Percentiles rank a stretch among this genome's conserved stretches.
These are phyloP conservation scores for Atherinosoma microstoma DNA, from an alignment of 2,797 vertebrate genomes.

Conservation along the genomic window DNA sequence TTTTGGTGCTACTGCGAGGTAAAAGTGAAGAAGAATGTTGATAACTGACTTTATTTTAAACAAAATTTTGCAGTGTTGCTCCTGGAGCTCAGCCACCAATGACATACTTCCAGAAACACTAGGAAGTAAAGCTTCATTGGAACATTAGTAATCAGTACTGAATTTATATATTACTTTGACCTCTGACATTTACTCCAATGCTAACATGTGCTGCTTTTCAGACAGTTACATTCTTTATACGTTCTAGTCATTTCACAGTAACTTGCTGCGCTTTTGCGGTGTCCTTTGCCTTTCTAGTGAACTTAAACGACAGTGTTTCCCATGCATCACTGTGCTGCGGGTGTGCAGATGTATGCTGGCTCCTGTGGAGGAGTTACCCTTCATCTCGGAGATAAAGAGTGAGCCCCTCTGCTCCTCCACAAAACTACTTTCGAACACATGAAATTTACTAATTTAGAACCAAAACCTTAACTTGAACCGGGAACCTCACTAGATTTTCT, in stretches of 20 bases:
- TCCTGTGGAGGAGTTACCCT: conserved; percentile 23
- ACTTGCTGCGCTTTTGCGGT: conserved; percentile 6
- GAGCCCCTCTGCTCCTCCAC: conserved; percentile 12
- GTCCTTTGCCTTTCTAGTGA: conserved; percentile 25
- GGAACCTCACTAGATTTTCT: conserved; percentile 9
- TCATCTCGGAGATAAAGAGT: conserved; percentile 32
- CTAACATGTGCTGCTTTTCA: not conserved
- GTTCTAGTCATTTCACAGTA: conserved; percentile 12
- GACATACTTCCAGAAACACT: not conserved
- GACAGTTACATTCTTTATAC: fast-evolving
- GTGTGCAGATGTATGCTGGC: conserved; percentile 17
- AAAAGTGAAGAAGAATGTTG: not conserved
- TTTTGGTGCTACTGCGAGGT: not conserved
- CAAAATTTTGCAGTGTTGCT: not conserved
- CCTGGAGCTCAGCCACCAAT: not conserved
- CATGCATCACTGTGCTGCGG: conserved; percentile 24
- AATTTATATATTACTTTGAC: not conserved
- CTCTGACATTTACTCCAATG: not conserved
- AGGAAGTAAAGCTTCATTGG: not conserved
- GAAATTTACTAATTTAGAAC: conserved; percentile 34
- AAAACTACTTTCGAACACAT: conserved; percentile 19
- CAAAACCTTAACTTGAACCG: conserved; percentile 23
- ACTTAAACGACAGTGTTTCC: conserved; percentile 14
- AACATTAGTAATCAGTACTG: too few species aligned
- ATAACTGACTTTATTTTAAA: not conserved